phyloP scores from a whole-genome alignment of 2,113 vertebrate genomes.

The Alectura lathami region DNA sequence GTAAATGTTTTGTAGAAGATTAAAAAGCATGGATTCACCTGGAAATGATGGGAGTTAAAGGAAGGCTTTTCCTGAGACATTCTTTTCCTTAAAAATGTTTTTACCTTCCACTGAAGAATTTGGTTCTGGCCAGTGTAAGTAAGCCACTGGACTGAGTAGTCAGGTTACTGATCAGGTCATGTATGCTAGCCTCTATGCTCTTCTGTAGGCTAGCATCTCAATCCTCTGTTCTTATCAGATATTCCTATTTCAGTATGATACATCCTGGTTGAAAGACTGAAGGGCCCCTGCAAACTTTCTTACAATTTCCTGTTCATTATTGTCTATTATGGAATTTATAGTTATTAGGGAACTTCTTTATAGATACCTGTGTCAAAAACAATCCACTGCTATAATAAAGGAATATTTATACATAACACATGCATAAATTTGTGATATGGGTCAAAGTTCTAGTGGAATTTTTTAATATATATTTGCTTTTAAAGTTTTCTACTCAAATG shows the following conservation, averaged over 20 bases:
- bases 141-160: accelerated
- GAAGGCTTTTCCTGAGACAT: background rate
- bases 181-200: background rate
- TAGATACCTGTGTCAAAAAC: background rate
- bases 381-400: background rate
- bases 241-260: background rate
- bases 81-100: background rate
- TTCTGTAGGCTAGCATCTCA: background rate
- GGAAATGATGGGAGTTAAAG: background rate
- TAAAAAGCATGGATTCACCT: background rate
- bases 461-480: background rate
- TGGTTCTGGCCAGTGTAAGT: background rate
- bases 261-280: background rate
- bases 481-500: background rate
- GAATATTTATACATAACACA: background rate
- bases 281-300: background rate
- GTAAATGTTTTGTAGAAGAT: background rate
- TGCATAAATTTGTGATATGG: background rate
- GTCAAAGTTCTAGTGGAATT: background rate
- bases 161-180: background rate
- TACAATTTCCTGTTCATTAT: background rate
- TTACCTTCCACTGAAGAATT: too few species aligned
- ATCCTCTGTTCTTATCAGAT: background rate
- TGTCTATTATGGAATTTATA: background rate
- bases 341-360: background rate